Conservation (phyloP, 2,113 vertebrate genomes). For the Pao palembangensis region DNA sequence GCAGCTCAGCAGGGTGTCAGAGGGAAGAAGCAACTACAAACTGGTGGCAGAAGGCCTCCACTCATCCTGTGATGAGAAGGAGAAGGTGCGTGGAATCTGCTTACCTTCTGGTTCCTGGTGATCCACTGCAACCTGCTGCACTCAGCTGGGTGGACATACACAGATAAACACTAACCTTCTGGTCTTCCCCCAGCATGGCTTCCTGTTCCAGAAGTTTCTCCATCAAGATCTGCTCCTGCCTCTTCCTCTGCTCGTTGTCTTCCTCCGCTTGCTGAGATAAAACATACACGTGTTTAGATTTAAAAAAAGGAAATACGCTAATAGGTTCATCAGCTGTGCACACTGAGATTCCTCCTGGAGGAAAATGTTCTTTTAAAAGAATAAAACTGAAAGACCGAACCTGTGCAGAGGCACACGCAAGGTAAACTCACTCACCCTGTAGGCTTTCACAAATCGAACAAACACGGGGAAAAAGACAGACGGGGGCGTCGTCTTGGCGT, state of each 20-base stretch:
- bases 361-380: neutral
- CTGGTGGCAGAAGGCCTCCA: conserved; percentile 9
- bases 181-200: conserved; percentile 85
- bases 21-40: conserved; percentile 32
- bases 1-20: conserved; percentile 35
- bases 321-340: neutral
- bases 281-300: neutral
- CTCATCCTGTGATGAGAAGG: conserved; percentile 46
- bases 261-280: conserved; percentile 86
- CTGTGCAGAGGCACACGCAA: neutral
- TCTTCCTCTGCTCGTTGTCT: conserved; percentile 88
- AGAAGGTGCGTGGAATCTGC: conserved; percentile 13
- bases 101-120: conserved; percentile 15
- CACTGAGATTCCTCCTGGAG: too few species aligned
- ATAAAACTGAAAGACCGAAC: too few species aligned
- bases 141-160: neutral
- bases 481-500: conserved; percentile 90
- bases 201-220: conserved; percentile 94
- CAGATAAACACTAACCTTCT: conserved; percentile 77
- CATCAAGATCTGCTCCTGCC: conserved; percentile 89
- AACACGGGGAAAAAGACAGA: conserved; percentile 97
- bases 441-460: conserved; percentile 91
- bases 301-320: neutral
- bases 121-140: conserved; percentile 14
- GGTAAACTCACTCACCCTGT: conserved; percentile 81